Conservation (phyloP, 1,140 invertebrate genomes). For the Mamestra configurata region DNA sequence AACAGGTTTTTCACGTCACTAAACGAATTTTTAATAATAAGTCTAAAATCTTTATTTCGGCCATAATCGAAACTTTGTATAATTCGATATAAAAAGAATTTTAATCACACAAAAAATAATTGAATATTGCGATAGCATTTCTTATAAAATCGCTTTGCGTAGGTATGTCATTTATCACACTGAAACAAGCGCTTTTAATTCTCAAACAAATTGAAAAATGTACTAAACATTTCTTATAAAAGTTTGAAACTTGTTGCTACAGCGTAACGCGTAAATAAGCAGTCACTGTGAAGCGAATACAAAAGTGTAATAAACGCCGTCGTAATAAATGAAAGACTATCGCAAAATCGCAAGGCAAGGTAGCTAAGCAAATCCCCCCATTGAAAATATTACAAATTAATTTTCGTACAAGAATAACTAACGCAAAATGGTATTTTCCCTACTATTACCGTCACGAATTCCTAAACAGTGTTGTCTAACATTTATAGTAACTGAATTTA, state of each 20-base stretch:
- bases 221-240: background rate
- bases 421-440: too few species aligned
- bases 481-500: too few species aligned
- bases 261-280: slow-evolving; percentile 7
- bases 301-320: background rate
- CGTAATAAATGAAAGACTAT: background rate
- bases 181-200: background rate
- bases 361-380: background rate
- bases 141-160: background rate
- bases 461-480: too few species aligned
- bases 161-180: background rate
- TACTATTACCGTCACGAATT: too few species aligned
- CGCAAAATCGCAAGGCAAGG: slow-evolving; percentile 18
- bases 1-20: background rate
- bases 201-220: background rate
- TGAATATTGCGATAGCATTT: background rate
- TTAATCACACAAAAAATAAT: background rate
- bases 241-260: slow-evolving; percentile 17
- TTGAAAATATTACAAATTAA: background rate
- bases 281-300: background rate
- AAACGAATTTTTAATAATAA: background rate
- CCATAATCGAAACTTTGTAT: too few species aligned
- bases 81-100: background rate
- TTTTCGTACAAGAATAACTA: too few species aligned
- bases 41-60: background rate